Evolutionary conservation across 2,797 vertebrate species (phyloP).

Genomic region (Enteromius viviparus): DNA sequence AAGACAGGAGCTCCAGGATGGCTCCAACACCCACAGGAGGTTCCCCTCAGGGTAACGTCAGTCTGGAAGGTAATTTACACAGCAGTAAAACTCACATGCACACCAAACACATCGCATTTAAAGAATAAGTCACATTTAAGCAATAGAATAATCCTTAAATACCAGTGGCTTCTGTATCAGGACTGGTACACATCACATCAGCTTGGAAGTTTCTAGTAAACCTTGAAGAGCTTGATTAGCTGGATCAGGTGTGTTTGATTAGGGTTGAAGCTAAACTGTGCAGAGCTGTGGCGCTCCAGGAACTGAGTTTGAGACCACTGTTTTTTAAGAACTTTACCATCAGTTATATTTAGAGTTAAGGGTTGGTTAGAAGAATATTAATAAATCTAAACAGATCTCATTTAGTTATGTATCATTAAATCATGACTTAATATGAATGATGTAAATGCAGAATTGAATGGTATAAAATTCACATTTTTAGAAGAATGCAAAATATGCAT

Average conservation of each 20-base stretch:
- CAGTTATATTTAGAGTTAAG: background rate
- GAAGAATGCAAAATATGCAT: too few species aligned
- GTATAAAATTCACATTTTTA: too few species aligned
- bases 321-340: background rate
- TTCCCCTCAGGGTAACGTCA: constrained; percentile 81
- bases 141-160: background rate
- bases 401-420: background rate
- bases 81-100: background rate
- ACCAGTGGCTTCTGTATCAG: background rate
- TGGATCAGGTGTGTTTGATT: too few species aligned
- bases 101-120: background rate
- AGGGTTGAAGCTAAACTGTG: too few species aligned
- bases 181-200: background rate
- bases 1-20: constrained; percentile 79
- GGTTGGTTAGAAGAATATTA: background rate
- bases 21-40: constrained; percentile 82
- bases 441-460: too few species aligned
- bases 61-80: constrained; percentile 82
- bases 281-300: too few species aligned
- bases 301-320: background rate
- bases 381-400: background rate
- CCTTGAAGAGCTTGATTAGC: too few species aligned
- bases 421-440: background rate
- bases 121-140: background rate
- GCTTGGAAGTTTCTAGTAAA: too few species aligned